Conservation (phyloP, 2,888 invertebrate genomes). For the Caenorhabditis panamensis region DNA sequence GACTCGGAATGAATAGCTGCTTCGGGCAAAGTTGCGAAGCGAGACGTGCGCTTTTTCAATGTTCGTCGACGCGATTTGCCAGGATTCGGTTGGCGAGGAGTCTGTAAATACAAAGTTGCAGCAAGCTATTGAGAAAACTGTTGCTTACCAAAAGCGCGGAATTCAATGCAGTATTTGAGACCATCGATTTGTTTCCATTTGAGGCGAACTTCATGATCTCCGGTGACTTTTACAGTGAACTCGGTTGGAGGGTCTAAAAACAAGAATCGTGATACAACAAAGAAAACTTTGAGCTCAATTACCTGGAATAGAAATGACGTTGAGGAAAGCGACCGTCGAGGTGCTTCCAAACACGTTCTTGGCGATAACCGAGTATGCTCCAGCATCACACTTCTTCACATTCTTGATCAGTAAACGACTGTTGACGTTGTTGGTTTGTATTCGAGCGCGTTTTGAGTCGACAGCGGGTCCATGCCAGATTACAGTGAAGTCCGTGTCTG, state of each 20-base stretch:
- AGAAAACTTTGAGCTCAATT: no score
- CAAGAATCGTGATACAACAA: background rate
- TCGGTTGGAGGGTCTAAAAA: conserved; percentile 58
- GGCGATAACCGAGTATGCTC: conserved; percentile 67
- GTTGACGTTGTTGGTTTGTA: conserved; percentile 37
- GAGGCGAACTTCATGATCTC: conserved; percentile 60
- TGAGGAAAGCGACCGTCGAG: conserved; percentile 56
- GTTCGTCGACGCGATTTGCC: conserved; percentile 56
- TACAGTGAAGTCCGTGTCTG: conserved; percentile 57
- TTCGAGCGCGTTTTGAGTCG: conserved; percentile 42
- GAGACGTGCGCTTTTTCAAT: conserved; percentile 54
- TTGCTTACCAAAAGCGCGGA: conserved; percentile 45
- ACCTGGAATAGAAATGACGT: conserved; percentile 55
- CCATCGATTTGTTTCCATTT: conserved; percentile 60
- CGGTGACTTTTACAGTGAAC: conserved; percentile 49
- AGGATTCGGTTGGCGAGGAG: conserved; percentile 18
- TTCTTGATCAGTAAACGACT: conserved; percentile 58
- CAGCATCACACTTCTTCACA: conserved; percentile 50
- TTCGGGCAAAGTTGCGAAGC: conserved; percentile 58
- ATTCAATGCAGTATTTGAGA: conserved; percentile 67
- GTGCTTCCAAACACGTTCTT: conserved; percentile 64
- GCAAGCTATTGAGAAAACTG: background rate
- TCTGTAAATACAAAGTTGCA: conserved; percentile 44
- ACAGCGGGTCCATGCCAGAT: conserved; percentile 68
- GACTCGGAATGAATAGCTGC: conserved; percentile 61